Conservation (phyloP, 2,888 invertebrate genomes). For the Hermaeophaga mercurialis region DNA sequence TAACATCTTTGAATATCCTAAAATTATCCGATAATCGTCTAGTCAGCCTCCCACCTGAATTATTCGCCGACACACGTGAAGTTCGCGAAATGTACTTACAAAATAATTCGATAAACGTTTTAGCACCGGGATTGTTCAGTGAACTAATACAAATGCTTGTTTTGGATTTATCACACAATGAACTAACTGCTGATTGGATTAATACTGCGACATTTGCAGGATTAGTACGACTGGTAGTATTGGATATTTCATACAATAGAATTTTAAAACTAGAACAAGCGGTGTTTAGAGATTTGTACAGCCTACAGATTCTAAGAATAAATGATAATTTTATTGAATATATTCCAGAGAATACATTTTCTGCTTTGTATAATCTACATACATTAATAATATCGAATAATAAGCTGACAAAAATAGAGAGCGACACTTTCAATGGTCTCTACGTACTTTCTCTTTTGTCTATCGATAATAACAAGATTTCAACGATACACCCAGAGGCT, state of each 20-base stretch:
- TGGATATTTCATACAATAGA: slow-evolving; percentile 78
- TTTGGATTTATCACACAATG: slow-evolving; percentile 78
- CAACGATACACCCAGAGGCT: slow-evolving; percentile 74
- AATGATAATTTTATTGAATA: slow-evolving; percentile 79
- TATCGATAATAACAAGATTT: slow-evolving; percentile 79
- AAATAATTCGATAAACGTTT: slow-evolving; percentile 80
- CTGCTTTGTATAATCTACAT: slow-evolving; percentile 77
- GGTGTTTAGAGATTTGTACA: slow-evolving; percentile 78
- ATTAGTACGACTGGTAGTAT: slow-evolving; percentile 74
- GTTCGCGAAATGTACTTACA: slow-evolving; percentile 80
- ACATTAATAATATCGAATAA: slow-evolving; percentile 83
- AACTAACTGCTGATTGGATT: slow-evolving; percentile 82
- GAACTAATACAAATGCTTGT: slow-evolving; percentile 76
- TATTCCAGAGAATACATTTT: slow-evolving; percentile 79
- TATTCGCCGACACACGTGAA: slow-evolving; percentile 78
- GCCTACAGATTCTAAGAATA: slow-evolving; percentile 78
- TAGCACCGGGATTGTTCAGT: slow-evolving; percentile 80
- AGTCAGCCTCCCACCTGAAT: slow-evolving; percentile 78
- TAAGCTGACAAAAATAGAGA: slow-evolving; percentile 74
- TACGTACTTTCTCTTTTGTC: slow-evolving; percentile 77
- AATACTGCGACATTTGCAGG: slow-evolving; percentile 81
- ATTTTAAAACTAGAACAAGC: slow-evolving; percentile 76
- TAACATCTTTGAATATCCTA: slow-evolving; percentile 73
- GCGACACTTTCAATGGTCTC: slow-evolving; percentile 76
- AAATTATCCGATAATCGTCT: slow-evolving; percentile 82